phyloP scores from a whole-genome alignment of 2,888 invertebrate genomes.

The Nematopogon swammerdamellus region DNA sequence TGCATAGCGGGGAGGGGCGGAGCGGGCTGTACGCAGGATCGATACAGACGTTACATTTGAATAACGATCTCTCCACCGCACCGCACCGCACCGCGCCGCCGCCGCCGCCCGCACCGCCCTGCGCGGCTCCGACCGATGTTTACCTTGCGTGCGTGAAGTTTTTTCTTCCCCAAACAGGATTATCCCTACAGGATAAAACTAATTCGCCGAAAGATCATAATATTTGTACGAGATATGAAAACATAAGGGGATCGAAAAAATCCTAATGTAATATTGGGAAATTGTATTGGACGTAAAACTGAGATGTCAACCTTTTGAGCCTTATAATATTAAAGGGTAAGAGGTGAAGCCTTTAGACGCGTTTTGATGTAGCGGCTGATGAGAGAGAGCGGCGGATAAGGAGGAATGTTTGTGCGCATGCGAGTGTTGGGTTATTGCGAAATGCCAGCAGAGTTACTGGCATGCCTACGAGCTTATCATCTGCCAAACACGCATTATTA shows the following conservation, averaged over 20 bases:
- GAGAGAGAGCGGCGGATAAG: no score
- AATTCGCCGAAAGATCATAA: conserved; percentile 21
- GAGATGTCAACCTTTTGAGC: no score
- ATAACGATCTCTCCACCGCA: not conserved
- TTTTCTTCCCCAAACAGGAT: conserved; percentile 12
- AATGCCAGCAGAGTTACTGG: no score
- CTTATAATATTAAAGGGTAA: no score
- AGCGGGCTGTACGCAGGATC: conserved; percentile 4
- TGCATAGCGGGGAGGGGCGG: no score
- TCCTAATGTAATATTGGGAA: not conserved
- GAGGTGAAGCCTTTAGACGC: no score
- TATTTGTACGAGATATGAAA: conserved; percentile 25
- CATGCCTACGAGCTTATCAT: no score
- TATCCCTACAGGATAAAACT: conserved; percentile 22
- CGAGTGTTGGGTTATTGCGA: no score
- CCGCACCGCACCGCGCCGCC: not conserved
- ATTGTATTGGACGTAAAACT: not conserved
- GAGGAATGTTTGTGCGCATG: no score
- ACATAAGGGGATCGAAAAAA: conserved; percentile 16
- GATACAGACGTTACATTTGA: conserved; percentile 1
- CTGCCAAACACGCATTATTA: no score
- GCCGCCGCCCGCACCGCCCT: not conserved
- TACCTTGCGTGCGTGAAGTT: conserved; percentile 12
- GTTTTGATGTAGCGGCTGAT: no score
- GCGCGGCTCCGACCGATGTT: conserved; percentile 12